Base-by-base conservation (phyloP, 2,113 vertebrate genomes). In the Ochotona curzoniae region DNA sequence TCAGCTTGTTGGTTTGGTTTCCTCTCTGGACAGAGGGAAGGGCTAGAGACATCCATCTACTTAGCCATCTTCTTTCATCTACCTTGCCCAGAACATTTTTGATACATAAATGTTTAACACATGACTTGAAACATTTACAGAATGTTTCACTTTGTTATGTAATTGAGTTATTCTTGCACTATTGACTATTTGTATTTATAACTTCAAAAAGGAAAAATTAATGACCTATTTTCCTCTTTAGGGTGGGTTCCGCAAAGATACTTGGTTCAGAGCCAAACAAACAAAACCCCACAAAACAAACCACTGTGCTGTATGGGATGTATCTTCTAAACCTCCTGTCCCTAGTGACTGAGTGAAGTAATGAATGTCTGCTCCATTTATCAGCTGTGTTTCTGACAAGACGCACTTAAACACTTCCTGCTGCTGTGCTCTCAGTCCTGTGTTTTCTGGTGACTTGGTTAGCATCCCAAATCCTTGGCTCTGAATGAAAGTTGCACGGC, bases 31-130 rank as follows among this genome's bases (percentile, higher is more conserved):
- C 14, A 57, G 54, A 57, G 54, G 54, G 12, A 57, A 11, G 54
- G 54, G 54, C 54, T 57, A 13, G 18, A 13, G 12, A 57, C 54
- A 57, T 57, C 54, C 54, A 57, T 57, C 12, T 57, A 1, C 15
- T 18, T 57, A 13, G 54, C 14, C 54, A 57, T 57, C 18, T 57
- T 57, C 54, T 90, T 92, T 67, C 69, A 69, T 26, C 87, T 79
- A 76, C 49, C 67, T 87, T 67, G 83, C 93, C 18, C n/a, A 89
- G 61, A 85, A 51, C 5, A 74, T 91, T 78, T 93, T 47, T 9
- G 44, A 82, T 79, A 63, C 87, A 84, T 49, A 89, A 80, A 63
- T 8, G 75, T 75, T 93, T 90, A 74, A 83, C 92, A 70, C 7
- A 51, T 76, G 70, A 85, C 54, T 94, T 70, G 13, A 89, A 94